A percentile compares a stretch with the other conserved stretches of the same genome.
Conservation (phyloP, 2,113 vertebrate species). For the Sinocyclocheilus rhinocerous region DNA sequence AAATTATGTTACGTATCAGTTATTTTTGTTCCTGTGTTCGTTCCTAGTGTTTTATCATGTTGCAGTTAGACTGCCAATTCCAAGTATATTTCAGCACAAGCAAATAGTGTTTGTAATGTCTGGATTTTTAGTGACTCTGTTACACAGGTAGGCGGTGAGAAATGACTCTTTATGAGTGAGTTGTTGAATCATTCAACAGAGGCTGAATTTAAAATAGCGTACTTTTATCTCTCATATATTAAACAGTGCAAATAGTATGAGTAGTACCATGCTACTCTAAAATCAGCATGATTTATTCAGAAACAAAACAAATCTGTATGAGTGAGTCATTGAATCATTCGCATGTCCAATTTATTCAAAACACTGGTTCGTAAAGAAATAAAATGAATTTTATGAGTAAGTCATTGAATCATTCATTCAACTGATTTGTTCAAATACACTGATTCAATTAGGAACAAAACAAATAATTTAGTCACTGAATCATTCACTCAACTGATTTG, state of each 20-base stretch:
- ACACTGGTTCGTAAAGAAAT: no score
- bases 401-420: neutral
- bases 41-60: neutral
- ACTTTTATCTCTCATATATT: neutral
- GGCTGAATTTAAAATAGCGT: neutral
- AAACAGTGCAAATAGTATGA: neutral
- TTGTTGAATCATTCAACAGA: neutral
- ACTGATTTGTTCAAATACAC: neutral
- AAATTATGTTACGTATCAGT: neutral
- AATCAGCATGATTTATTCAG: neutral
- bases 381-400: neutral
- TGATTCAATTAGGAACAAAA: neutral
- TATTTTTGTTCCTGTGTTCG: neutral
- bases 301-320: neutral
- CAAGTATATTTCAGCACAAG: no score
- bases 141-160: neutral
- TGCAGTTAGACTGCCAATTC: no score
- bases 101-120: no score
- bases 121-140: neutral
- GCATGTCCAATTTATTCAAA: no score
- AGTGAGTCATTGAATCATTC: no score
- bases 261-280: neutral
- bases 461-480: neutral
- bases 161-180: neutral
- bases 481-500: no score